A percentile compares a stretch with the other conserved stretches of the same genome.
phyloP scores from a whole-genome alignment of 2,797 vertebrate genomes.

The Tympanoctomys barrerae region DNA sequence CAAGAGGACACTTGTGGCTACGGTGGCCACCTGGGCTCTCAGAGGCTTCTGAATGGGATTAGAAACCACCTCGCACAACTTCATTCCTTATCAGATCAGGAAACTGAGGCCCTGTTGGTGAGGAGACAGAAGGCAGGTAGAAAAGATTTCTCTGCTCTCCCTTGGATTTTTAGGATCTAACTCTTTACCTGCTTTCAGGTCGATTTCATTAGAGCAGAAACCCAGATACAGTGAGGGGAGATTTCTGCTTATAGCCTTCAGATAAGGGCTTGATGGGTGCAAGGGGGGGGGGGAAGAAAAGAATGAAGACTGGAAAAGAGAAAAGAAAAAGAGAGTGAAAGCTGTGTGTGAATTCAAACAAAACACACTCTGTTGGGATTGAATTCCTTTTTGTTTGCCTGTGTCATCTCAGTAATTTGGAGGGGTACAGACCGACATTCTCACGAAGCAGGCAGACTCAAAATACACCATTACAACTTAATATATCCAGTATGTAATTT shows the following conservation, averaged over 20 bases:
- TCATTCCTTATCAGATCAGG: neutral
- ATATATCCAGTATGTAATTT: conserved; percentile 94
- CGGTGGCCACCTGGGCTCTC: neutral
- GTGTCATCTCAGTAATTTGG: conserved; percentile 65
- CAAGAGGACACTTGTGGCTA: neutral
- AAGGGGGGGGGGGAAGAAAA: neutral
- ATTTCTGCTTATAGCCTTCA: neutral
- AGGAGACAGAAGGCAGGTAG: neutral
- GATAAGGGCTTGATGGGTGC: neutral
- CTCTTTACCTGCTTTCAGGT: neutral
- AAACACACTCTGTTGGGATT: conserved; percentile 79
- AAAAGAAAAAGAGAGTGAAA: neutral
- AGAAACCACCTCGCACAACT: neutral
- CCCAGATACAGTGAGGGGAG: neutral
- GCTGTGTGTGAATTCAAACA: conserved; percentile 75
- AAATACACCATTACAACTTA: conserved; percentile 91
- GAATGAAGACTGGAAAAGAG: neutral
- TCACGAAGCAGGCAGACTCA: conserved; percentile 81
- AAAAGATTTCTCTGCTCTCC: neutral
- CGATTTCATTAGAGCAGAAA: neutral
- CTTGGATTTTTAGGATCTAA: neutral
- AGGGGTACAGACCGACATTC: conserved; percentile 64
- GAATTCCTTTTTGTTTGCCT: conserved; percentile 80
- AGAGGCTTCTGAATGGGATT: neutral
- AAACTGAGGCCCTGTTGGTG: neutral